A percentile compares a stretch with the other conserved stretches of the same genome.
phyloP scores from a whole-genome alignment of 2,888 invertebrate genomes.

The Synergus laeviventris region DNA sequence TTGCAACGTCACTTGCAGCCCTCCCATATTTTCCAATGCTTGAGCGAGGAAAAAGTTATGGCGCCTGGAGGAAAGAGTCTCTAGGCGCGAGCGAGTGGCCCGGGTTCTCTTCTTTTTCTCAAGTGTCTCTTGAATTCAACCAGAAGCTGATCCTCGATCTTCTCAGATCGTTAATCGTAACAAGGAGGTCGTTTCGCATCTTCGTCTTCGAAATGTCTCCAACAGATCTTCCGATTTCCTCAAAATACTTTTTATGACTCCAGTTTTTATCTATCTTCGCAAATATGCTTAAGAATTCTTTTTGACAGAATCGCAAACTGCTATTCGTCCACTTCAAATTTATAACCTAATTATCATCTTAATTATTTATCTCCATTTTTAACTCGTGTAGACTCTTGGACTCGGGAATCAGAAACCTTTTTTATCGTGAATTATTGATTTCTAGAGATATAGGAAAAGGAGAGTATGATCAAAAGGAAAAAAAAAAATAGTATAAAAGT shows the following conservation, averaged over 20 bases:
- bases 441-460: neutral
- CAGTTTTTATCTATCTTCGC: neutral
- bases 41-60: constrained; percentile 61
- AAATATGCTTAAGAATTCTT: neutral
- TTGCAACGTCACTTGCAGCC: constrained; percentile 63
- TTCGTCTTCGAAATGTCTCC: constrained; percentile 23
- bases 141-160: constrained; percentile 49
- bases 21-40: constrained; percentile 62
- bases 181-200: constrained; percentile 40
- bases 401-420: neutral
- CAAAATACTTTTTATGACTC: constrained; percentile 10
- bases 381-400: no score
- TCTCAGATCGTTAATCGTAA: constrained; percentile 46
- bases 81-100: constrained; percentile 48
- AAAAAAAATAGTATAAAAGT: constrained; percentile 26
- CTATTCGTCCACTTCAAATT: no score
- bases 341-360: no score
- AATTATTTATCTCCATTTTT: no score
- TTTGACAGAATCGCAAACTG: no score
- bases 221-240: constrained; percentile 22
- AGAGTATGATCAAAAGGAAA: neutral
- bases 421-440: constrained; percentile 8
- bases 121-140: constrained; percentile 44
- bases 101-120: constrained; percentile 44
- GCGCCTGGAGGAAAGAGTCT: constrained; percentile 50